Conservation (phyloP, 2,113 vertebrate species). For the Corythoichthys intestinalis region DNA sequence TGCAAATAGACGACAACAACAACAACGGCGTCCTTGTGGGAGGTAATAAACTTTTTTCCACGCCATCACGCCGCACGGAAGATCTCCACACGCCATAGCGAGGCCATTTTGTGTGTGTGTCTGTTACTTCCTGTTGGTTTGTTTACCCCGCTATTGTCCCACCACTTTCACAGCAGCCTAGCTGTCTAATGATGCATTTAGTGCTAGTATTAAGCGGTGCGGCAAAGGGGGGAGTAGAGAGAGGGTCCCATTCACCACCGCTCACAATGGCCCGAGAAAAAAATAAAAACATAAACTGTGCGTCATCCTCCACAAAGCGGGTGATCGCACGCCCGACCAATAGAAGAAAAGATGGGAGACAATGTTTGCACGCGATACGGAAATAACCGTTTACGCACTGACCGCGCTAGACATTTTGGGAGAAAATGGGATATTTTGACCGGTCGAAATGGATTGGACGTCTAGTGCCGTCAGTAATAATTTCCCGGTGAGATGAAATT, state of each 20-base stretch:
- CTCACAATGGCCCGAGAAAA: conserved; percentile 23
- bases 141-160: conserved; percentile 60
- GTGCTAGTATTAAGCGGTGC: conserved; percentile 52
- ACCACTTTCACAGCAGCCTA: conserved; percentile 63
- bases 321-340: not conserved
- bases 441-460: no score
- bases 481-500: no score
- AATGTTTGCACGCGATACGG: conserved; percentile 9
- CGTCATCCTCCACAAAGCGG: conserved; percentile 31
- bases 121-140: conserved; percentile 26
- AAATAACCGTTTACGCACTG: not conserved
- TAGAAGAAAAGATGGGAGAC: conserved; percentile 3
- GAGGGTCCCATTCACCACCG: conserved; percentile 25
- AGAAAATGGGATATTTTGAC: no score
- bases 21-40: conserved; percentile 11
- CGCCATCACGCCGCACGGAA: conserved; percentile 8
- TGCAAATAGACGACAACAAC: conserved; percentile 5
- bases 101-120: conserved; percentile 6
- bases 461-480: no score
- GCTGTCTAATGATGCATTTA: conserved; percentile 67
- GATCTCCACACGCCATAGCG: not conserved
- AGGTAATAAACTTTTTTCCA: conserved; percentile 15
- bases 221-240: conserved; percentile 4
- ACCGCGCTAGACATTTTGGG: no score
- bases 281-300: conserved; percentile 16